Conservation (phyloP, 1,140 invertebrate species). For the Dreissena rostriformis region DNA sequence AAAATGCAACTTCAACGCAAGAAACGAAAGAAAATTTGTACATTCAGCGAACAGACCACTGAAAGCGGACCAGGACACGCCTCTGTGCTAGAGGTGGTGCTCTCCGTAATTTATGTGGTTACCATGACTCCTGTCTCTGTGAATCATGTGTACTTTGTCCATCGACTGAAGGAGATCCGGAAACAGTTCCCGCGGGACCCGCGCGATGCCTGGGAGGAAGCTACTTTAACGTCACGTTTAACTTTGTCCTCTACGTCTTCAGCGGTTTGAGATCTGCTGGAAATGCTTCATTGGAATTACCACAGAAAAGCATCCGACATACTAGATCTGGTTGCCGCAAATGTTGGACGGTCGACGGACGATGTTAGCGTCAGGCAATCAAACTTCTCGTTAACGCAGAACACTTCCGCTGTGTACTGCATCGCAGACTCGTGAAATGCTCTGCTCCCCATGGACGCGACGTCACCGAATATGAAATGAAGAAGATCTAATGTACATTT, state of each 20-base stretch:
- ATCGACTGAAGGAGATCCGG: background rate
- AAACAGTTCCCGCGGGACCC: background rate
- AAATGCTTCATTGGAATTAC: background rate
- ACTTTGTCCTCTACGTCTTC: conserved; percentile 46
- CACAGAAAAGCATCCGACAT: no score
- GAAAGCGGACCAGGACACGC: background rate
- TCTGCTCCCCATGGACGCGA: no score
- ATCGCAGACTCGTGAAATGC: no score
- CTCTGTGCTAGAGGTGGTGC: conserved; percentile 13
- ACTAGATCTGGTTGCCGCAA: no score
- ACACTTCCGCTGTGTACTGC: no score
- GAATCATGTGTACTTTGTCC: conserved; percentile 19
- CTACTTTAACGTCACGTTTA: conserved; percentile 38
- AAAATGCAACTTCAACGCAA: background rate
- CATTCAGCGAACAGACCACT: background rate
- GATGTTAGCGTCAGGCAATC: no score
- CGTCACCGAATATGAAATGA: no score
- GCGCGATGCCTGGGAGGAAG: conserved; percentile 11
- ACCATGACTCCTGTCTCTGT: conserved; percentile 27
- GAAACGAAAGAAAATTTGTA: conserved; percentile 8
- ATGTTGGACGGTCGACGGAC: no score
- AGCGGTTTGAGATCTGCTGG: conserved; percentile 30
- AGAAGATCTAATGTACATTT: no score
- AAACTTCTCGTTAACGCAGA: no score
- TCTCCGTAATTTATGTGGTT: conserved; percentile 29